Evolutionary conservation across 2,888 invertebrate species (phyloP), one percentile per base, ranked within the genome.

Genomic region (Tricholauxania praeusta): DNA sequence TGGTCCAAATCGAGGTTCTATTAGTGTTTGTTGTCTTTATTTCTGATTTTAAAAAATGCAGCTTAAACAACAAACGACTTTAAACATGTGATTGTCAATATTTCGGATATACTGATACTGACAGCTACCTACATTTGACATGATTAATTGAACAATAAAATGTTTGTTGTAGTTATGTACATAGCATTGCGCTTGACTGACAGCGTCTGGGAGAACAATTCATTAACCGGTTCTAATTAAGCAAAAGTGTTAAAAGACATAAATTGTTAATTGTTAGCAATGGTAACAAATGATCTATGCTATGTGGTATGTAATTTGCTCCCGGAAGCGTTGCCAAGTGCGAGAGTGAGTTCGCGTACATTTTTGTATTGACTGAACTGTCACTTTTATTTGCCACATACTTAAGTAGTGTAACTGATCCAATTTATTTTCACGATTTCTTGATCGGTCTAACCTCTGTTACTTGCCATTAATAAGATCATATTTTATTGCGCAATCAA

Each of bases 261-360:
- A 53, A 53, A 19, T 55, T 22, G 55, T n/a, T 19, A n/a, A 55
- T 55, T 55, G 55, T 14, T 22, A n/a, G 22, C 55, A 22, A 12
- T 17, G 15, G 12, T 55, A 22, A 12, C 19, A 17, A 22, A 10
- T 22, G 2, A 10, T 39, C 10, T 39, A 39, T 10, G 10, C 39
- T 39, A 39, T 10, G 1, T 1, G 39, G 39, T 39, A 39, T 39
- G 39, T 39, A 8, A 39, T 39, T 39, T 39, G 39, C 39, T 55
- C 55, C 55, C 55, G 55, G 55, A 55, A 55, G 55, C 55, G 55
- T 55, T 55, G 55, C 55, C 55, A 39, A 39, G 39, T 7, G 55
- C 19, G 19, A 15, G 19, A 15, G 12, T 22, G 12, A 17, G 55
- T 19, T 19, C 53, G 53, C 1, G 19, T 19, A 55, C 3, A 12